A percentile compares a stretch with the other conserved stretches of the same genome.
Evolutionary conservation across 2,113 vertebrate genomes (phyloP).

Genomic region (Panurus biarmicus): DNA sequence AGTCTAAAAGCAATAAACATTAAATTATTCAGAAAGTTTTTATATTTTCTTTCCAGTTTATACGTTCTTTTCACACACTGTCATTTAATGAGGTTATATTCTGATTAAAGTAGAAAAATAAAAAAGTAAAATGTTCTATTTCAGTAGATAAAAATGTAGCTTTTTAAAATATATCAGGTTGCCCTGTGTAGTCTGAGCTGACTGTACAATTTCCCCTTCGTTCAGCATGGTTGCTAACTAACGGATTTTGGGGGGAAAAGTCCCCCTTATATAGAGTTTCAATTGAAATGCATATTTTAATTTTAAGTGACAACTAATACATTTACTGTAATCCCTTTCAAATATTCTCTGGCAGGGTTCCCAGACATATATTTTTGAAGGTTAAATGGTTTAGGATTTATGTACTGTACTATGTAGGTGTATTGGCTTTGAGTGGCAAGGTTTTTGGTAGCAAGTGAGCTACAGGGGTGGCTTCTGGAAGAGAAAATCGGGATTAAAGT

Average conservation of each 20-base stretch:
- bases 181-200: neutral
- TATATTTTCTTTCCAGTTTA: slow-evolving; percentile 54
- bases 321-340: slow-evolving; percentile 31
- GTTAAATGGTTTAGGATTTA: slow-evolving; percentile 46
- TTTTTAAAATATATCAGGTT: neutral
- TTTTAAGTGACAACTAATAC: slow-evolving; percentile 26
- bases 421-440: neutral
- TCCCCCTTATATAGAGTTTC: neutral
- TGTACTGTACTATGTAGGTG: neutral
- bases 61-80: slow-evolving; percentile 51
- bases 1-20: slow-evolving; percentile 56
- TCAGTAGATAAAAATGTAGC: slow-evolving; percentile 17
- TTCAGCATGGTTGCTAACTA: neutral
- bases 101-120: slow-evolving; percentile 57
- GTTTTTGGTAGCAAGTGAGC: neutral
- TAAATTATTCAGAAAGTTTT: slow-evolving; percentile 66
- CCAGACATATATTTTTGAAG: slow-evolving; percentile 17
- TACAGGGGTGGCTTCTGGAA: neutral
- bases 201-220: neutral
- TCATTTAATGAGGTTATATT: slow-evolving; percentile 60
- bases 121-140: slow-evolving; percentile 38
- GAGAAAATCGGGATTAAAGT: neutral
- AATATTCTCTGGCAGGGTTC: neutral
- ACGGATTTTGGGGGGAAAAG: neutral
- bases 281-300: slow-evolving; percentile 38